Base-by-base conservation (phyloP, 1,140 invertebrate genomes). In the Delia radicum region DNA sequence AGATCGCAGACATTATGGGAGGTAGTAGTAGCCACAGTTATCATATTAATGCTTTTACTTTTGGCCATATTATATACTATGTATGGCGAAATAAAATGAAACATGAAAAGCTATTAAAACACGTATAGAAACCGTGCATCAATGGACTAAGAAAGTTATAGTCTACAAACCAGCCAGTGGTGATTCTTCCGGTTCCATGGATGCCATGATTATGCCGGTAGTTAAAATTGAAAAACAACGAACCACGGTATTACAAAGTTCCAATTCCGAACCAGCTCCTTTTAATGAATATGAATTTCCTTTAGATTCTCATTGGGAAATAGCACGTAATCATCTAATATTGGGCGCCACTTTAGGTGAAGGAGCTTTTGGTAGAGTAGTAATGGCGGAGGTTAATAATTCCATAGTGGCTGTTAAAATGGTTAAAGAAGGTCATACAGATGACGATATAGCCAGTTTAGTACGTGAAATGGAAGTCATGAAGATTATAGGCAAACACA, bases 391-490 rank as follows among this genome's bases (percentile, higher is more conserved):
- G 81, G 94, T 93, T 0, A 85, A 92, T 42, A 93, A 93, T 78
- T 91, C 90, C n/a, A 92, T 95, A 4, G 97, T 99, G 0, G 98
- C 98, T n/a, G 97, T 99, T 0, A 99, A 99, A 88, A 99, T 98
- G 94, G 90, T 99, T n/a, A 99, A 99, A 92, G 96, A 98, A 86
- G 95, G 95, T n/a, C 96, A 99, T 82, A 97, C 95, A 0, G 98
- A 99, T 82, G 91, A 94, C n/a, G 98, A 99, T 84, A 94, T 99
- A 91, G 95, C 96, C 89, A 96, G 98, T 81, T 86, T 99, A 42
- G 95, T 99, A 0, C 94, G 95, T 0, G 98, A 99, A 87, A 98
- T 99, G 95, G 97, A 99, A 82, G 95, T 98, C 88, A 99, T 99
- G 96, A 99, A 99, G 85, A 94, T 96, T 89, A 98, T 99, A 63